Evolutionary conservation across 2,113 vertebrate genomes (phyloP).

Genomic region (Chelonoidis abingdonii): DNA sequence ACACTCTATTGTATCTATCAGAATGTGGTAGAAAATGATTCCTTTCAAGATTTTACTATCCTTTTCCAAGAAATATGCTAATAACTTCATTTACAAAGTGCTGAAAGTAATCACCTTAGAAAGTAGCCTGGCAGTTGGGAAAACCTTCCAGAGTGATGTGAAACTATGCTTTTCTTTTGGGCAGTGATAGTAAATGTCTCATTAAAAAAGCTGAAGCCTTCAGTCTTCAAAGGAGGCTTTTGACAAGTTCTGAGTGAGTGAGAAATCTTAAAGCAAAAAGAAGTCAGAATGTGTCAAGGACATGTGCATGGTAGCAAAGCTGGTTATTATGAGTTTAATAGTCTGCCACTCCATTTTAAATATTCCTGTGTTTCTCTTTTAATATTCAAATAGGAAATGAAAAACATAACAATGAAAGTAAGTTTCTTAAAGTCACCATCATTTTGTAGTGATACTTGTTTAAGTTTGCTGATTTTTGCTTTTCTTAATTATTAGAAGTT

Average conservation of each 20-base stretch:
- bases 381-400: not conserved
- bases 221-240: not conserved
- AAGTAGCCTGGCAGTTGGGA: not conserved
- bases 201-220: not conserved
- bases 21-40: not conserved
- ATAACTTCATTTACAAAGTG: not conserved
- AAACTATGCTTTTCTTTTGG: not conserved
- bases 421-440: not conserved
- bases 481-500: not conserved
- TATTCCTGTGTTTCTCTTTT: not conserved
- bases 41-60: not conserved
- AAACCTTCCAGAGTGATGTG: not conserved
- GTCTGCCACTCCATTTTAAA: not conserved
- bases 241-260: not conserved
- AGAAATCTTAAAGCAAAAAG: not conserved
- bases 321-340: not conserved
- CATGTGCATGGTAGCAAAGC: rapidly evolving
- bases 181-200: not conserved
- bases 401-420: not conserved
- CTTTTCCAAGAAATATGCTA: not conserved
- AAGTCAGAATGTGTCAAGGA: not conserved
- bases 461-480: not conserved
- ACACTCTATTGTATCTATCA: not conserved
- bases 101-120: not conserved
- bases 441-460: not conserved